phyloP scores from a whole-genome alignment of 2,888 invertebrate genomes.

The Entomobrya proxima region DNA sequence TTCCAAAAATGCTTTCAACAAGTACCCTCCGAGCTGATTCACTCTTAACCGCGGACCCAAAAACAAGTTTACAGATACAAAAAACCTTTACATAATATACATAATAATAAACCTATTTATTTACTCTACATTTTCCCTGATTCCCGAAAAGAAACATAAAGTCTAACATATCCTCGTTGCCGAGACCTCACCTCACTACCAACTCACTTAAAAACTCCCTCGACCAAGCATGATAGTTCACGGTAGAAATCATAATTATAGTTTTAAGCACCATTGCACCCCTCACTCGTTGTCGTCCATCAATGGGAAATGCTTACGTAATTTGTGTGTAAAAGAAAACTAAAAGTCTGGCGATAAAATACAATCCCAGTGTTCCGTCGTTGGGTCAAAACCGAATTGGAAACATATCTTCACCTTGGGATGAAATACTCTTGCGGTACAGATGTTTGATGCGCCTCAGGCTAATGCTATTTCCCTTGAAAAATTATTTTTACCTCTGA shows the following conservation, averaged over 20 bases:
- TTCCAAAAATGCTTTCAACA: slow-evolving; percentile 56
- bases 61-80: not conserved
- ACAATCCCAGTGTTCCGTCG: slow-evolving; percentile 20
- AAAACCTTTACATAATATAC: not conserved
- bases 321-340: not conserved
- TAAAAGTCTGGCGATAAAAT: not conserved
- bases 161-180: no score
- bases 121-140: no score
- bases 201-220: no score
- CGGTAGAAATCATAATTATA: no score
- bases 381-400: slow-evolving; percentile 49
- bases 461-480: not conserved
- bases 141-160: no score
- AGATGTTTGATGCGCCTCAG: not conserved
- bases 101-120: not conserved
- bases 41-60: slow-evolving; percentile 49
- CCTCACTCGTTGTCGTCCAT: no score
- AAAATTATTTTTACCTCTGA: not conserved
- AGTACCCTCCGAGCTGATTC: slow-evolving; percentile 56
- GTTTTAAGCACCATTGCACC: no score
- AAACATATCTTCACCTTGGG: slow-evolving; percentile 44
- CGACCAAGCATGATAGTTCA: no score
- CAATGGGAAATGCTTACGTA: not conserved
- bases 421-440: not conserved
- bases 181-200: no score